phyloP scores from a whole-genome alignment of 2,113 vertebrate species.

The Dasyornis broadbenti region DNA sequence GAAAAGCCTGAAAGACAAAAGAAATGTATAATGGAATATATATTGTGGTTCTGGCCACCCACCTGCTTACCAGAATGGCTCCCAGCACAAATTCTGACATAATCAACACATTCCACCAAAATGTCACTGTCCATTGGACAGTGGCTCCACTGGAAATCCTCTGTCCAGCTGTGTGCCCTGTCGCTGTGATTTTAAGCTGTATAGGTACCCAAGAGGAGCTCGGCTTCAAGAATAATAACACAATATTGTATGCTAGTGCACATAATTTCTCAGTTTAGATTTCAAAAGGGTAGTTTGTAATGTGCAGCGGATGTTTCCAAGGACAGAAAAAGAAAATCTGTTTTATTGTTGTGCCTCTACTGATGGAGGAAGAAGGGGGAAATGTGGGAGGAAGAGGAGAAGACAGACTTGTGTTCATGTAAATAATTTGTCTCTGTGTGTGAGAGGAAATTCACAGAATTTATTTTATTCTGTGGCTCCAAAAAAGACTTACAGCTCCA shows the following conservation, averaged over 20 bases:
- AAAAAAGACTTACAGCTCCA: background rate
- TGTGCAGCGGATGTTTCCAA: background rate
- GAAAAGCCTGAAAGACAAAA: slow-evolving; percentile 4
- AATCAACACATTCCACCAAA: slow-evolving; percentile 4
- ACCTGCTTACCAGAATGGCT: background rate
- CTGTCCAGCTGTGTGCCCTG: background rate
- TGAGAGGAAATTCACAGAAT: background rate
- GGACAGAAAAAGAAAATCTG: background rate
- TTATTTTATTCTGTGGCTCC: background rate
- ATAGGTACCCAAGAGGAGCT: background rate
- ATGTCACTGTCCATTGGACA: slow-evolving; percentile 10
- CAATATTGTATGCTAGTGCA: background rate
- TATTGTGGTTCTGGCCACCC: slow-evolving; percentile 15
- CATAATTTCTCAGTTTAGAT: slow-evolving; percentile 15
- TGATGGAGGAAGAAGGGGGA: background rate
- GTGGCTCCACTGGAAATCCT: background rate
- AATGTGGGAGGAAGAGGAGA: background rate
- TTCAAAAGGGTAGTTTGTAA: slow-evolving; percentile 4
- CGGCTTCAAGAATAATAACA: background rate
- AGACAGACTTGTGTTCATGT: background rate
- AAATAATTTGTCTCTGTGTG: background rate
- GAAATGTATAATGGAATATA: background rate
- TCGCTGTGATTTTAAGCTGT: background rate
- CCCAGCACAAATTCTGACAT: background rate
- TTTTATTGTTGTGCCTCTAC: background rate